phyloP scores from a whole-genome alignment of 2,888 invertebrate genomes.

The Apodemia hepburni region DNA sequence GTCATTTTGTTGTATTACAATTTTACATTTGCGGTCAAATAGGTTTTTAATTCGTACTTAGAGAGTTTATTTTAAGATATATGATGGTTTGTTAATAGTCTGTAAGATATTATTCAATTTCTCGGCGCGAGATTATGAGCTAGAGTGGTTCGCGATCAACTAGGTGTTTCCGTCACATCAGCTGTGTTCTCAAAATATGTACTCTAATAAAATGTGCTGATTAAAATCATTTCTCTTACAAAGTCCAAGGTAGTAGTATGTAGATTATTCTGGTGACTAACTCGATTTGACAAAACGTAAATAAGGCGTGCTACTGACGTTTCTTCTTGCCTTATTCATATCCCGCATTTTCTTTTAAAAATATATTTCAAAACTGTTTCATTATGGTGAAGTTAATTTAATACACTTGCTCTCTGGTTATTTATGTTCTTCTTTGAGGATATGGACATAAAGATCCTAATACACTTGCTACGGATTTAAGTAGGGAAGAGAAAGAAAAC shows the following conservation, averaged over 20 bases:
- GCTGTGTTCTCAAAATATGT: slow-evolving; percentile 44
- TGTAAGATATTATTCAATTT: slow-evolving; percentile 60
- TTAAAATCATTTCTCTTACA: neutral
- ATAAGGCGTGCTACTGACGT: no score
- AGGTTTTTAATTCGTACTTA: slow-evolving; percentile 18
- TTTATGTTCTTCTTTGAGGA: no score
- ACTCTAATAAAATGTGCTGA: neutral
- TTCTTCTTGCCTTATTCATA: no score
- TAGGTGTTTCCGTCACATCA: slow-evolving; percentile 70
- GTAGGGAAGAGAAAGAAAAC: no score
- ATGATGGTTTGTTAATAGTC: slow-evolving; percentile 13
- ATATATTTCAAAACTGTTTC: no score
- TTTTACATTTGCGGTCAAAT: slow-evolving; percentile 34
- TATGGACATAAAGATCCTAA: no score
- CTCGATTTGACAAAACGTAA: no score
- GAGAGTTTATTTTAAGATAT: neutral
- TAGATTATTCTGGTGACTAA: no score
- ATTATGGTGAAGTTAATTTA: no score
- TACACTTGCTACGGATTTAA: no score
- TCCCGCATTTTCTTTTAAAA: no score
- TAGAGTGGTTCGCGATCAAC: slow-evolving; percentile 78
- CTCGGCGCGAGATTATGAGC: slow-evolving; percentile 73
- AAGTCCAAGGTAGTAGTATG: neutral
- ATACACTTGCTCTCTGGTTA: no score
- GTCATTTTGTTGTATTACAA: slow-evolving; percentile 34